Base-by-base conservation (phyloP, 2,797 vertebrate genomes). In the Argyrosomus regius region DNA sequence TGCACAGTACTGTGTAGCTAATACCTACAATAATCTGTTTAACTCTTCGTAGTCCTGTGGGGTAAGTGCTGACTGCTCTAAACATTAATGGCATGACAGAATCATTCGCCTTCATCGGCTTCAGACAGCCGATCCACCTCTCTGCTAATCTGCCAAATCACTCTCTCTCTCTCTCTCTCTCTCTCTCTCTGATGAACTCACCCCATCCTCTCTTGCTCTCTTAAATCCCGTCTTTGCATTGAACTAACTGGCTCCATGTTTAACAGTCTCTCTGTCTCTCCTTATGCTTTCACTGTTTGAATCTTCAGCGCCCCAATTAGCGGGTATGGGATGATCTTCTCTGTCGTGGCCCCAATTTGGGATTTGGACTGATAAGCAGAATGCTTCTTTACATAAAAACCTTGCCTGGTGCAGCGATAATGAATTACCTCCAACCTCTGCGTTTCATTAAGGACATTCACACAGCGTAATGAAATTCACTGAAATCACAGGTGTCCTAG, bases 301-400 rank as follows among this genome's bases (percentile, higher is more conserved):
- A 74, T 87, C 70, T 41, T 63, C 76, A 10, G 59, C n/a, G 5
- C 41, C 62, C 79, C 87, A 89, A 91, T 91, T 91, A 92, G 83
- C 13, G 48, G 61, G 45, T 70, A 88, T 53, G 80, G 68, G 80
- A 89, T 48, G 76, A 72, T 87, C 61, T 53, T 77, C 73, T 78
- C 82, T 87, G 73, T 73, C 74, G 3, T 6, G 72, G 80, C 84
- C 88, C 84, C 83, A 84, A 90, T 91, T 87, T 89, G 66, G 80
- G 87, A 78, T 85, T 89, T 84, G 46, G 77, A 76, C 81, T 76
- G 85, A 92, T 90, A 88, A 91, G 90, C 83, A 87, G 79, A 88
- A 86, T 46, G 68, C 65, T 43, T 78, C 63, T 83, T 86, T 83
- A 72, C 83, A 82, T 83, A 82, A 88, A 88, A 88, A 76, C 68